These are phyloP conservation scores for Periparus ater DNA, from an alignment of 2,797 vertebrate species.

Conservation along the genomic window DNA sequence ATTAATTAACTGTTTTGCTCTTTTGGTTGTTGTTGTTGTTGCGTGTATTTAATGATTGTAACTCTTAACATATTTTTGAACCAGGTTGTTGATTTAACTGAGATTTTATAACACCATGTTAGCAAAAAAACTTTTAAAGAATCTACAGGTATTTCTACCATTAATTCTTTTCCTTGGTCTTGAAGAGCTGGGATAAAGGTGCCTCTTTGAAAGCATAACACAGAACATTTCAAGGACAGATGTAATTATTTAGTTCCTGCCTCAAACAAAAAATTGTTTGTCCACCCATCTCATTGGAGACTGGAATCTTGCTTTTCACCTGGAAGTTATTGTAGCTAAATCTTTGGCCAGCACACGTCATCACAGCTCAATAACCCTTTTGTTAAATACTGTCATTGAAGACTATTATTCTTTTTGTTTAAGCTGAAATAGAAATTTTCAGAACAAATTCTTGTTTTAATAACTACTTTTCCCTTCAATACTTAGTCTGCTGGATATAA, in stretches of 20 bases:
- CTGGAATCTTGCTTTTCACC: background rate
- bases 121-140: background rate
- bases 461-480: background rate
- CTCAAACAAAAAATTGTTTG: background rate
- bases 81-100: background rate
- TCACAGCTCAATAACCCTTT: accelerated
- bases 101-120: background rate
- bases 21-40: background rate
- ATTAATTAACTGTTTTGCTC: background rate
- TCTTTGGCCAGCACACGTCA: background rate
- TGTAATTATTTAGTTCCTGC: background rate
- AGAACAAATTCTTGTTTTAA: background rate
- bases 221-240: background rate
- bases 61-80: background rate
- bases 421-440: background rate
- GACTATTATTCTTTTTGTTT: background rate
- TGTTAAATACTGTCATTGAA: background rate
- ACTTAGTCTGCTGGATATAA: background rate
- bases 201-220: background rate
- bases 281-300: background rate
- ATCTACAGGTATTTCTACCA: background rate
- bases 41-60: background rate
- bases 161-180: background rate
- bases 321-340: background rate
- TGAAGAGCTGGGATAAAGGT: background rate